These are phyloP conservation scores for Trichogramma pretiosum DNA, from an alignment of 1,140 invertebrate genomes.

Conservation along the genomic window DNA sequence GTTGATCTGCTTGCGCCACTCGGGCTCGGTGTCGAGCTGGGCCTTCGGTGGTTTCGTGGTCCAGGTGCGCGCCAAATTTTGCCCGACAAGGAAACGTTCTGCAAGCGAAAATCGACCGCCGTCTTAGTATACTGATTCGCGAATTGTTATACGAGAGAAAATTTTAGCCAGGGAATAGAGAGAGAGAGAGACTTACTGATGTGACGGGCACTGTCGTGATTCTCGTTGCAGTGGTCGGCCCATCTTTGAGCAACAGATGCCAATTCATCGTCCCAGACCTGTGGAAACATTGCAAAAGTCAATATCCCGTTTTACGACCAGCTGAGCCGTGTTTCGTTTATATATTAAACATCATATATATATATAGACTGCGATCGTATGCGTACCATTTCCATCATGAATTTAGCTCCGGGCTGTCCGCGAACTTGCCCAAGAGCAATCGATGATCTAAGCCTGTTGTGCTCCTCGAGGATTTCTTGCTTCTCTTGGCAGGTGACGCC, in stretches of 20 bases:
- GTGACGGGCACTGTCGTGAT: constrained; percentile 58
- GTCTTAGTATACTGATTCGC: too few relatives aligned
- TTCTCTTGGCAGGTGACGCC: constrained; percentile 63
- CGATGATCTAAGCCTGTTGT: constrained; percentile 69
- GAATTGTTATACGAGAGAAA: too few relatives aligned
- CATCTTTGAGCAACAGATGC: constrained; percentile 71
- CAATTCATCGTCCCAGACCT: constrained; percentile 82
- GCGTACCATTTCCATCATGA: constrained; percentile 72
- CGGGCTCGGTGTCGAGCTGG: constrained; percentile 52
- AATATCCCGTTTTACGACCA: not conserved
- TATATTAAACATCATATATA: not conserved
- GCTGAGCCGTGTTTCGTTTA: not conserved
- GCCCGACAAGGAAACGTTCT: constrained; percentile 70
- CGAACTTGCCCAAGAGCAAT: constrained; percentile 69
- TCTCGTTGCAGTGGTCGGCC: constrained; percentile 68
- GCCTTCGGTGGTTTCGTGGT: constrained; percentile 55
- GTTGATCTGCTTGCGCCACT: constrained; percentile 64
- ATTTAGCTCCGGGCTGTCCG: constrained; percentile 66
- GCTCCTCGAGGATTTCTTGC: constrained; percentile 64
- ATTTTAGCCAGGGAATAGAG: too few relatives aligned
- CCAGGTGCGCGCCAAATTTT: constrained; percentile 75
- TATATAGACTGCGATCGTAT: not conserved
- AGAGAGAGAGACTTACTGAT: constrained; percentile 59
- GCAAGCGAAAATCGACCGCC: constrained; percentile 21
- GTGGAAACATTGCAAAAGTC: too few relatives aligned